phyloP scores from a whole-genome alignment of 2,797 vertebrate genomes.

The Nasua narica region DNA sequence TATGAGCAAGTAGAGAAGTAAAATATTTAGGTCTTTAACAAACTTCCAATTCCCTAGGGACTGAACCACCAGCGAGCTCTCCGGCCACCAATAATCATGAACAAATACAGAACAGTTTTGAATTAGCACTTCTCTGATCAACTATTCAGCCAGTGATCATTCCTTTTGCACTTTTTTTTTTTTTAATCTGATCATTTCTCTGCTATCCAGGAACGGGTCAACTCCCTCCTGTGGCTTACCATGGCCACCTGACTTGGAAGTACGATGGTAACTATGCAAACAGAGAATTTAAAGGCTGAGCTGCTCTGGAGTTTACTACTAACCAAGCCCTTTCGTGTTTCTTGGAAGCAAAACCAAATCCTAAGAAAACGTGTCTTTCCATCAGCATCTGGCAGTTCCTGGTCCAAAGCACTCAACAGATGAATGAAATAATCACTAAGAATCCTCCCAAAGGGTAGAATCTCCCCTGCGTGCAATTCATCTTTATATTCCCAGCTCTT shows the following conservation, averaged over 20 bases:
- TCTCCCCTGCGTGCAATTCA: neutral
- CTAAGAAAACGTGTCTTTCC: neutral
- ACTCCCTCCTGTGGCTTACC: neutral
- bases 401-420: neutral
- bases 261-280: neutral
- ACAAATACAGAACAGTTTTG: neutral
- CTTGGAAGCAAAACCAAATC: neutral
- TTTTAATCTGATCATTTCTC: neutral
- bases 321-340: neutral
- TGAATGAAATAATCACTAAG: neutral
- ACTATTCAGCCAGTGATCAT: neutral
- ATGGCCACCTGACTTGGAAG: neutral
- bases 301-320: neutral
- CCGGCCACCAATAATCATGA: neutral
- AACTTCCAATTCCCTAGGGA: neutral
- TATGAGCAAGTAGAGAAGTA: neutral
- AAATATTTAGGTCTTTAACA: neutral
- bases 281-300: neutral
- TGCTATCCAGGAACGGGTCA: neutral
- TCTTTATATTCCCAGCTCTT: neutral
- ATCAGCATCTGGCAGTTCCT: neutral
- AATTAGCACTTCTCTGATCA: neutral
- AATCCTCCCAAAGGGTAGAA: neutral
- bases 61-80: neutral
- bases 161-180: neutral